Evolutionary conservation across 2,797 vertebrate genomes (phyloP), one percentile per base, ranked within the genome.

Genomic region (Sus cebifrons): DNA sequence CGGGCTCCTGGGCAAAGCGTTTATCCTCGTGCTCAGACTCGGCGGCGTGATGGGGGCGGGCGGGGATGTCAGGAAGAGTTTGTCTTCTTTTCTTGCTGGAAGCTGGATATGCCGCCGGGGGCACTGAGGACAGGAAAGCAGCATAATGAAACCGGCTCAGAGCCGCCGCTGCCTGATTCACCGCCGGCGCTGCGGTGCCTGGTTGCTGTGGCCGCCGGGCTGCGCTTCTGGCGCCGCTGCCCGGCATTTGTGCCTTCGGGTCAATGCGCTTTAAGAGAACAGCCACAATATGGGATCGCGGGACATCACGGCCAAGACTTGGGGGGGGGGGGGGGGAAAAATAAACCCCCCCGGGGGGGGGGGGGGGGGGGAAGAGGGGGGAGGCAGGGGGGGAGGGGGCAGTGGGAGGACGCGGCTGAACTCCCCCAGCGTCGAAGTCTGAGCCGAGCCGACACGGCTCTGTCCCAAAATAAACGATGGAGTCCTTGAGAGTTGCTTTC

Each of bases 61-160:
- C 11, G 67, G 44, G 49, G 23, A 21, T 44, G 18, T 65, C 5
- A 15, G 54, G 23, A 77, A 75, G 94, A 95, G 90, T 93, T 81
- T 27, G 71, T 54, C 32, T 67, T 60, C 6, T 58, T 70, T 94
- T 44, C 52, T 23, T 75, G 40, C 96, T 85, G 96, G 89, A 95
- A 95, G 97, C 94, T 97, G 88, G 97, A 36, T 44, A 92, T 89
- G 85, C 95, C 90, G 85, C 95, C 93, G 86, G 85, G 86, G 70
- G 82, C n/a, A 0, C 60, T 0, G 56, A 79, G 73, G 20, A 71
- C 20, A 1, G 62, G 3, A 9, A 18, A 27, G 89, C 56, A 1
- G 27, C 23, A 52, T 81, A 36, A 96, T 23, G 83, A 95, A 98
- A 89, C 89, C 94, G 65, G 97, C 97, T 97, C 81, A 58, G 93